Percentiles rank a stretch among this genome's conserved stretches.
phyloP scores from a whole-genome alignment of 2,888 invertebrate genomes.

The Hyles lineata region DNA sequence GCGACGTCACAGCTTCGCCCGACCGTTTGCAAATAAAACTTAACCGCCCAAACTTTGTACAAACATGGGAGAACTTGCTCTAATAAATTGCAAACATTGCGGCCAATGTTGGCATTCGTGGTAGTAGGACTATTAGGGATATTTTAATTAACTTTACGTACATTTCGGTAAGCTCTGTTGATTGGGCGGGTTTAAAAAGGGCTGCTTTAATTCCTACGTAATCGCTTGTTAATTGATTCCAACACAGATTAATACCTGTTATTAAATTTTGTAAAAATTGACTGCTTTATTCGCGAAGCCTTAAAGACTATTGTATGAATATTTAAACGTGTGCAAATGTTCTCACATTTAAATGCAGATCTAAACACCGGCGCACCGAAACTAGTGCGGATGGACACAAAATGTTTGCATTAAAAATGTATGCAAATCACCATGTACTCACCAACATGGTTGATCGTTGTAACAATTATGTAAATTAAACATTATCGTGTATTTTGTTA shows the following conservation, averaged over 20 bases:
- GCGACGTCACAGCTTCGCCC: conserved; percentile 9
- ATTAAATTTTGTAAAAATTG: too few relatives aligned
- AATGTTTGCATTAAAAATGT: not conserved
- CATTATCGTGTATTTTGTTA: too few relatives aligned
- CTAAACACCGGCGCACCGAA: not conserved
- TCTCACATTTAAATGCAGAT: not conserved
- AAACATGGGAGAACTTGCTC: conserved; percentile 69
- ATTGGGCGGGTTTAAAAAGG: conserved; percentile 56
- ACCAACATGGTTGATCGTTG: not conserved
- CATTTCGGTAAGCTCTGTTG: conserved; percentile 74
- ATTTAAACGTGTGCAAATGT: too few relatives aligned
- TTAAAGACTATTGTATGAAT: too few relatives aligned
- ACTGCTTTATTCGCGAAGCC: too few relatives aligned
- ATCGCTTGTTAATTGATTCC: conserved; percentile 53
- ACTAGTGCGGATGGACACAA: not conserved
- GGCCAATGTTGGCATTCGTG: conserved; percentile 34
- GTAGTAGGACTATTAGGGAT: conserved; percentile 64
- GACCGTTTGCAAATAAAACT: conserved; percentile 9
- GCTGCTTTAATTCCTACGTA: conserved; percentile 51
- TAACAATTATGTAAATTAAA: not conserved
- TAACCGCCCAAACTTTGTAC: conserved; percentile 52
- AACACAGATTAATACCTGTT: conserved; percentile 28
- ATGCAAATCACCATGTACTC: not conserved
- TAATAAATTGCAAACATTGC: conserved; percentile 59
- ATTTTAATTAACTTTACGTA: conserved; percentile 78